Percentiles rank a stretch among this genome's conserved stretches.
Evolutionary conservation across 2,113 vertebrate genomes (phyloP).

Genomic region (Pachyramphus minor): DNA sequence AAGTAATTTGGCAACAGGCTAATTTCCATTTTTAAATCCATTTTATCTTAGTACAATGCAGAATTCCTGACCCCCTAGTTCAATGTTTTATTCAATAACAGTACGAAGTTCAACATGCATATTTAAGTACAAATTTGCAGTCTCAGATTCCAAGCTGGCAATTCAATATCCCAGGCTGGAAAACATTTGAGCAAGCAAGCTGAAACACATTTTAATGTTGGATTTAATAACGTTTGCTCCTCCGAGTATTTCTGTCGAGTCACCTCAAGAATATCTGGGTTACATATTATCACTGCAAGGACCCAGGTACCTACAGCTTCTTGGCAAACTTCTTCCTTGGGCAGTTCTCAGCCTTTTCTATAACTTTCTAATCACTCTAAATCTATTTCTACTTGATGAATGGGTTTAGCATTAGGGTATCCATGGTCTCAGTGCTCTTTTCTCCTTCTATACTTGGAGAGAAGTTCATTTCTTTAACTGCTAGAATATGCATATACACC

Average conservation of each 20-base stretch:
- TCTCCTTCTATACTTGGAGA: neutral
- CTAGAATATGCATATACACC: neutral
- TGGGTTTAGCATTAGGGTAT: neutral
- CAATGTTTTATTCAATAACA: neutral
- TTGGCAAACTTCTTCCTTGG: neutral
- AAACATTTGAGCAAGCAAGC: neutral
- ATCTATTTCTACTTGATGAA: neutral
- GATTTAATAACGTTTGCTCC: neutral
- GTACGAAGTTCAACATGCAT: neutral
- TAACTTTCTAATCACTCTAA: neutral
- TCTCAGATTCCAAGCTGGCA: neutral
- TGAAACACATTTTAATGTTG: neutral
- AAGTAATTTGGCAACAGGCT: neutral
- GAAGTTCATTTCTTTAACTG: neutral
- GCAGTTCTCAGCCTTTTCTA: neutral
- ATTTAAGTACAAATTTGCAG: neutral
- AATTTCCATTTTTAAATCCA: neutral
- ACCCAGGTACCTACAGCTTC: neutral
- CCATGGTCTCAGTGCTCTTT: neutral
- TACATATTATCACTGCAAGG: neutral
- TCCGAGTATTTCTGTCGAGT: neutral
- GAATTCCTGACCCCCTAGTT: neutral
- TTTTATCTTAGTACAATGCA: neutral
- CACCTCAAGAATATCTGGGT: neutral
- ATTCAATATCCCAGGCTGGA: neutral